A percentile compares a stretch with the other conserved stretches of the same genome.
These are phyloP conservation scores for Cactoblastis cactorum DNA, from an alignment of 2,888 invertebrate species.

Conservation along the genomic window DNA sequence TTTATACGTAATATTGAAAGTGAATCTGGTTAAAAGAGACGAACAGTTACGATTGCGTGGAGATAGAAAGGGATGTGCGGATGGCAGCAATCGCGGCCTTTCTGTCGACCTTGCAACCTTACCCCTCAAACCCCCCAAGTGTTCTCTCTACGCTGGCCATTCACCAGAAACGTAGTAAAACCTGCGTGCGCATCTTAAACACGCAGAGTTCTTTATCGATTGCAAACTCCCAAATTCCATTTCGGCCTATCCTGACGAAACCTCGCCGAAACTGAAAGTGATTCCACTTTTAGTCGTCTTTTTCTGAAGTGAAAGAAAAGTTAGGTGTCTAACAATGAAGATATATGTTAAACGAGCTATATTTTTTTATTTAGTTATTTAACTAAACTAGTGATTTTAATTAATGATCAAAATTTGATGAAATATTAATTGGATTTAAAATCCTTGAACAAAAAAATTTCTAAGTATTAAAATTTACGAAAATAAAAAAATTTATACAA, in stretches of 20 bases:
- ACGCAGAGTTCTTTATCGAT: constrained; percentile 63
- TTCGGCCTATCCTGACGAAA: constrained; percentile 39
- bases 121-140: constrained; percentile 50
- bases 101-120: constrained; percentile 62
- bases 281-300: constrained; percentile 31
- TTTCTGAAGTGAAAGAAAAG: too few species aligned
- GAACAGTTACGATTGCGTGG: constrained; percentile 18
- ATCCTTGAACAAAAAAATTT: too few species aligned
- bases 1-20: constrained; percentile 57
- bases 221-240: constrained; percentile 45
- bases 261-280: constrained; percentile 26
- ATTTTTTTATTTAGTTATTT: too few species aligned
- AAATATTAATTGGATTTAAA: too few species aligned
- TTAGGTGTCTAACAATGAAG: neutral
- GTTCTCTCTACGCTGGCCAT: constrained; percentile 61
- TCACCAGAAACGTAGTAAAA: constrained; percentile 58
- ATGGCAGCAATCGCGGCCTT: constrained; percentile 66
- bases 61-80: constrained; percentile 47
- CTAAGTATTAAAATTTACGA: neutral
- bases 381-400: too few species aligned
- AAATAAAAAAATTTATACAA: constrained; percentile 24
- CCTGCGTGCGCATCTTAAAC: constrained; percentile 64
- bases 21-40: constrained; percentile 50
- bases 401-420: too few species aligned
- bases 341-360: too few species aligned